Conservation (phyloP, 2,888 invertebrate genomes). For the Nesidiocoris tenuis region DNA sequence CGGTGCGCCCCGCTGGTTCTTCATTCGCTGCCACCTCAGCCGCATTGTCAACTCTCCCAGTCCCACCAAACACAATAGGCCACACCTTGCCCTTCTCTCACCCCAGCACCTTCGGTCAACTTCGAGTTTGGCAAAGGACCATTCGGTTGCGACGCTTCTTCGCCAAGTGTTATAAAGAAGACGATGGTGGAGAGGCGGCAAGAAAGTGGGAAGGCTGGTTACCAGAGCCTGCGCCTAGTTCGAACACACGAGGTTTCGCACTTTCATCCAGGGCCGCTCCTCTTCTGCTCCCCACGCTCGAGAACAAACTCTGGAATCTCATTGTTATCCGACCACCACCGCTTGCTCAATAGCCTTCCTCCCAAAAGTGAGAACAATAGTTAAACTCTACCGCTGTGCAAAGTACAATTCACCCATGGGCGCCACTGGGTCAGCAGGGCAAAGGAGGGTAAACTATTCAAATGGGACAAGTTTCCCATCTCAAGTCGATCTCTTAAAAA, state of each 20-base stretch:
- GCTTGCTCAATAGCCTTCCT: neutral
- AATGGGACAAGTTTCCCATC: neutral
- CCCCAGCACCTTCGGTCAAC: slow-evolving; percentile 13
- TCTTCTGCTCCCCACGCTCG: neutral
- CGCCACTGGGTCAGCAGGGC: slow-evolving; percentile 3
- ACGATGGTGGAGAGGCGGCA: neutral
- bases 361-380: slow-evolving; percentile 18
- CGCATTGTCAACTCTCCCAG: slow-evolving; percentile 18
- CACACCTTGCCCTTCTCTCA: neutral
- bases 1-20: neutral
- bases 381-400: neutral
- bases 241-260: neutral
- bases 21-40: slow-evolving; percentile 1
- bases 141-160: slow-evolving; percentile 28
- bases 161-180: slow-evolving; percentile 5
- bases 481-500: neutral
- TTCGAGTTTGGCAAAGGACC: slow-evolving; percentile 27
- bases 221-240: neutral
- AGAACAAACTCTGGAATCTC: neutral
- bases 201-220: neutral
- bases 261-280: neutral
- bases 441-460: slow-evolving; percentile 8
- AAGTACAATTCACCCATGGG: slow-evolving; percentile 12
- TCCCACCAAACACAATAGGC: neutral
- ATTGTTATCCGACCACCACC: neutral